Conservation (phyloP, 2,113 vertebrate genomes). For the Malurus alboscapulatus region DNA sequence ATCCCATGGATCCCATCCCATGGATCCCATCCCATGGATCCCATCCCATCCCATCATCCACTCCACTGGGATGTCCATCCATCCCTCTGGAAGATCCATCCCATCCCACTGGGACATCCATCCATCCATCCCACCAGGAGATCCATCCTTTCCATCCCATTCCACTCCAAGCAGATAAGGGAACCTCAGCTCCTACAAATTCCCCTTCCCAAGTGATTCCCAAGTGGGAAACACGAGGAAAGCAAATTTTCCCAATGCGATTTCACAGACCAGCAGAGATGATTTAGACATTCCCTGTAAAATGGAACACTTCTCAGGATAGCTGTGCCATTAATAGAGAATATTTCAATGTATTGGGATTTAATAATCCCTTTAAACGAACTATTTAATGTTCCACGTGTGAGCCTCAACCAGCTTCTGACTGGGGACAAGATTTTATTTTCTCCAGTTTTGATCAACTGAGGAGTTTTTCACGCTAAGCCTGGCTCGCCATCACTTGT, state of each 20-base stretch:
- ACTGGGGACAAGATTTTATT: constrained; percentile 26
- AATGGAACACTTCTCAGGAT: constrained; percentile 31
- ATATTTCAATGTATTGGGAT: constrained; percentile 58
- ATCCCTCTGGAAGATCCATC: no score
- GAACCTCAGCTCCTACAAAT: neutral
- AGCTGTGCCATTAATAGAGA: constrained; percentile 31
- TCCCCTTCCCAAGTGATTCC: neutral
- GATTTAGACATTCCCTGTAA: neutral
- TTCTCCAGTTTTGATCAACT: constrained; percentile 52
- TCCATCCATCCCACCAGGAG: neutral
- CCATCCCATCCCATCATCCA: neutral
- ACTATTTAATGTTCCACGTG: constrained; percentile 49
- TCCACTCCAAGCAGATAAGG: neutral
- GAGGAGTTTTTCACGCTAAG: constrained; percentile 50
- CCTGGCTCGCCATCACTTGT: constrained; percentile 33
- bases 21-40: no score
- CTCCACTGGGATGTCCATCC: neutral
- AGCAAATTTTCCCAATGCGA: neutral
- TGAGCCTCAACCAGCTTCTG: constrained; percentile 15
- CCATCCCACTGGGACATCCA: neutral
- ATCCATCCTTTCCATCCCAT: neutral
- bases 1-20: no score
- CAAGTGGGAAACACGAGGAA: neutral
- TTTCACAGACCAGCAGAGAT: neutral
- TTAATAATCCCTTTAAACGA: constrained; percentile 58